Evolutionary conservation across 2,888 invertebrate genomes (phyloP), one percentile per base, ranked within the genome.

Genomic region (Xestia sexstrigata): DNA sequence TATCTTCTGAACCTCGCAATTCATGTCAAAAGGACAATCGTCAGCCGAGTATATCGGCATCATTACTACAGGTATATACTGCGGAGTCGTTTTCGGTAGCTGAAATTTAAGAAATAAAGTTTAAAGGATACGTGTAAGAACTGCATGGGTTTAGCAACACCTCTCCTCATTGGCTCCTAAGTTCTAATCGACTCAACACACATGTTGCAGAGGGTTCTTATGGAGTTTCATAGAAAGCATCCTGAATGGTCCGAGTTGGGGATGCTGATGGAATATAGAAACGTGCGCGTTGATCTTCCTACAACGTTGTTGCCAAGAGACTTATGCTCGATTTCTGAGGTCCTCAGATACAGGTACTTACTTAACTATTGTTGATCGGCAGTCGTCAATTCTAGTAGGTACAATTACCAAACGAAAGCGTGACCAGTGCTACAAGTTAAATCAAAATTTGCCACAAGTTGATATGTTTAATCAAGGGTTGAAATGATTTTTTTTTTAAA

Each of bases 11-110:
- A 93, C 81, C 89, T 95, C 95, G 85, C 94, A 94, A 9, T 95
- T 92, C 90, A 96, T 93, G 82, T 96, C 95, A 74, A 96, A 95
- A 4, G 96, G 95, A 63, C 96, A 96, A 70, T 95, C 86, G 60
- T 95, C 94, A 5, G 95, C 93, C 6, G 95, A 85, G 72, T 92
- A 93, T 73, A 96, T 92, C 1, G 96, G 96, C 95, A 96, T 95
- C 95, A 96, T 94, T 58, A 96, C 94, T 0, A 96, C 92, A 4
- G 96, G 96, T 3, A 96, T 93, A 69, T 94, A 96, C 39, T 93
- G 93, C 0, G 94, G 92, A 60, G 91, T 90, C 0, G 88, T 87
- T 23, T 90, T 90, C 3, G 87, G 87, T 72, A 88, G 91, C 93
- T 94, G 86, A 84, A 83, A 76, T 65, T 15, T 55, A 72, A 47